A percentile compares a stretch with the other conserved stretches of the same genome.
Evolutionary conservation across 2,113 vertebrate genomes (phyloP).

Genomic region (Seriola rivoliana): DNA sequence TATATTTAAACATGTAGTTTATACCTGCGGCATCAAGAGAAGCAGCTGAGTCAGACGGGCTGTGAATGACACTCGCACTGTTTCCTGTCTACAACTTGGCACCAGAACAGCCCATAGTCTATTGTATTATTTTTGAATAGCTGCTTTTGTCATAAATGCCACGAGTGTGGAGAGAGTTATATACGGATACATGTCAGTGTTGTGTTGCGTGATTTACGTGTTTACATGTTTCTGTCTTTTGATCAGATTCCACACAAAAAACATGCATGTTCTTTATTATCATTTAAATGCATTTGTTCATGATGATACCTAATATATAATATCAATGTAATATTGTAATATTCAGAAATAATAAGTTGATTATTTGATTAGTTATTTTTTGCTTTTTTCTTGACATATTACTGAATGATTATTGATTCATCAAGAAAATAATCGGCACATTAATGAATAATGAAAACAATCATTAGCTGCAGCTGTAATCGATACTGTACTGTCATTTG

Average conservation of each 20-base stretch:
- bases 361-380: no score
- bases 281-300: no score
- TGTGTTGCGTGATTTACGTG: neutral
- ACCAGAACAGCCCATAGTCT: conserved; percentile 11
- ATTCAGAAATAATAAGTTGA: no score
- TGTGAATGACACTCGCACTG: neutral
- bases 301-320: no score
- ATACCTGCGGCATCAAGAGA: neutral
- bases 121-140: conserved; percentile 35
- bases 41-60: neutral
- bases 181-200: neutral
- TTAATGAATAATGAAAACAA: neutral
- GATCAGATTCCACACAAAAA: no score
- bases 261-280: no score
- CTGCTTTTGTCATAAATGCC: neutral
- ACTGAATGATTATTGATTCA: no score
- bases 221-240: no score
- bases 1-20: neutral
- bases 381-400: no score
- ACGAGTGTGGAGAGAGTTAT: neutral
- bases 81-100: conserved; percentile 21
- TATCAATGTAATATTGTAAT: no score
- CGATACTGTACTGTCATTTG: neutral
- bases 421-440: neutral
- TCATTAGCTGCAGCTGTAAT: neutral